Conservation (phyloP, 2,797 vertebrate genomes). For the Echeneis naucrates region DNA sequence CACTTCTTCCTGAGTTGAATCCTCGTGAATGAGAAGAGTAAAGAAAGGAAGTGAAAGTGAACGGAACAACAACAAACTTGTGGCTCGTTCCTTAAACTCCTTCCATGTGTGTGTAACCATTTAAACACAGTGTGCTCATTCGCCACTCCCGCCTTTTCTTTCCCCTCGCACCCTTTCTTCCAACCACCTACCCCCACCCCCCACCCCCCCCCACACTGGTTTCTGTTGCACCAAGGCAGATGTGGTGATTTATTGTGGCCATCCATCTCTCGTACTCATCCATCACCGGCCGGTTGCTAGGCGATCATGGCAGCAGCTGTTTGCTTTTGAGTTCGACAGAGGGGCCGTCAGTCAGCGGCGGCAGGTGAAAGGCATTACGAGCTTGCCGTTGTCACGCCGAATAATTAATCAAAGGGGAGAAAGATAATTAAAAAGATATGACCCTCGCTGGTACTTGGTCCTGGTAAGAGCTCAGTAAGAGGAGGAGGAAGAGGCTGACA, state of each 20-base stretch:
- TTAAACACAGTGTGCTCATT: slow-evolving; percentile 29
- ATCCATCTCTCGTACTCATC: slow-evolving; percentile 99
- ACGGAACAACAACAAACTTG: background rate
- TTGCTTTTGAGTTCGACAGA: slow-evolving; percentile 99
- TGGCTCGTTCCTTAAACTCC: slow-evolving; percentile 22
- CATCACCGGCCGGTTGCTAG: slow-evolving; percentile 99
- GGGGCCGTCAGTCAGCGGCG: slow-evolving; percentile 99
- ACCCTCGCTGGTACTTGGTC: slow-evolving; percentile 98
- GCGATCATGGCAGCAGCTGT: slow-evolving; percentile 99
- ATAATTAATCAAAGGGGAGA: slow-evolving; percentile 99
- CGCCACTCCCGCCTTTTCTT: background rate
- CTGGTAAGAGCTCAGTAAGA: slow-evolving; percentile 85
- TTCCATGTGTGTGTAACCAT: slow-evolving; percentile 10
- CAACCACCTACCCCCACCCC: too few species aligned
- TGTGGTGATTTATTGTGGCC: slow-evolving; percentile 99
- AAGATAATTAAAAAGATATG: slow-evolving; percentile 99
- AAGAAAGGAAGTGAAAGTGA: background rate
- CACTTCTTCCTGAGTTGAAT: background rate
- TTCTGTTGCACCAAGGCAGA: slow-evolving; percentile 92
- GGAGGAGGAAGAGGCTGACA: slow-evolving; percentile 33
- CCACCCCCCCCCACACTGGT: too few species aligned
- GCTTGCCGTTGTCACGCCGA: slow-evolving; percentile 97
- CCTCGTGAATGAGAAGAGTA: background rate
- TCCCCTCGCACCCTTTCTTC: slow-evolving; percentile 68
- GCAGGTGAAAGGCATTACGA: slow-evolving; percentile 99